Percentiles rank a stretch among this genome's conserved stretches.
Conservation (phyloP, 2,113 vertebrate genomes). For the Hypomesus transpacificus region DNA sequence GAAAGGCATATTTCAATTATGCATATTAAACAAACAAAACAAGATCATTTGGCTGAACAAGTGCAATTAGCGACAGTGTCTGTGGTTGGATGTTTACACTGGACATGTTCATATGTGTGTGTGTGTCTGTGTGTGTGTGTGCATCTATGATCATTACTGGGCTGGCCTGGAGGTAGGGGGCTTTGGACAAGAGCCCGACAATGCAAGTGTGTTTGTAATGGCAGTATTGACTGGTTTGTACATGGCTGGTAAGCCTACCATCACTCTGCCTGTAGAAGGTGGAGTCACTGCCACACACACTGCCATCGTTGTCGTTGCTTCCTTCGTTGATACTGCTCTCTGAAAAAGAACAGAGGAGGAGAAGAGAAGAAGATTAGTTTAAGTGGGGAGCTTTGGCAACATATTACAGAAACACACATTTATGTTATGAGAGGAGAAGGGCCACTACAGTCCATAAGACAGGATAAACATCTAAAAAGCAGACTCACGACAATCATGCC, state of each 20-base stretch:
- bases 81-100: slow-evolving; percentile 7
- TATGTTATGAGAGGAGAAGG: neutral
- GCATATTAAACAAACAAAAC: no score
- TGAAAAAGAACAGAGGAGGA: slow-evolving; percentile 37
- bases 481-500: neutral
- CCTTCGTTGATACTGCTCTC: slow-evolving; percentile 83
- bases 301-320: slow-evolving; percentile 89
- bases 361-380: neutral
- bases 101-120: neutral
- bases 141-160: slow-evolving; percentile 17
- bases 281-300: slow-evolving; percentile 88
- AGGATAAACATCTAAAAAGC: neutral
- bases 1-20: no score
- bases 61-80: slow-evolving; percentile 22
- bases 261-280: slow-evolving; percentile 89
- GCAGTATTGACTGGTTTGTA: slow-evolving; percentile 2
- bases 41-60: slow-evolving; percentile 12
- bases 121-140: slow-evolving; percentile 3
- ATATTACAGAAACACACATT: no score
- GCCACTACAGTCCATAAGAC: neutral
- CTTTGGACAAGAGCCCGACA: neutral
- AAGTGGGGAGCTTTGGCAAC: neutral
- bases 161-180: neutral
- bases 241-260: slow-evolving; percentile 70
- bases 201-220: slow-evolving; percentile 8